These are phyloP conservation scores for Danio rerio DNA, from an alignment of 2,113 vertebrate species.

Conservation along the genomic window GRCz12tu NC_133189.1:56021001-56021500, in stretches of 20 bases:
- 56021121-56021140: too few relatives aligned
- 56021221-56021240: conserved; percentile 77
- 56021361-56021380: neutral
- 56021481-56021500: conserved; percentile 72
- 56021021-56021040: too few relatives aligned
- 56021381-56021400: neutral
- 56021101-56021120: too few relatives aligned
- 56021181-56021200: conserved; percentile 77
- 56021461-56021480: conserved; percentile 74
- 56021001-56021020: too few relatives aligned
- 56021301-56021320: neutral
- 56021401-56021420: conserved; percentile 52
- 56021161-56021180: conserved; percentile 69
- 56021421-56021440: conserved; percentile 72
- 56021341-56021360: neutral
- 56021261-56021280: rapidly evolving
- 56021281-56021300: conserved; percentile 79
- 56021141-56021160: conserved; percentile 62
- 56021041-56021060: too few relatives aligned
- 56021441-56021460: conserved; percentile 83
- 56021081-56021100: too few relatives aligned
- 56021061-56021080: too few relatives aligned
- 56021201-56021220: conserved; percentile 81
- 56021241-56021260: conserved; percentile 57
- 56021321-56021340: neutral